A percentile compares a stretch with the other conserved stretches of the same genome.
Evolutionary conservation across 2,113 vertebrate species (phyloP).

Genomic region (Seriola dumerili): DNA sequence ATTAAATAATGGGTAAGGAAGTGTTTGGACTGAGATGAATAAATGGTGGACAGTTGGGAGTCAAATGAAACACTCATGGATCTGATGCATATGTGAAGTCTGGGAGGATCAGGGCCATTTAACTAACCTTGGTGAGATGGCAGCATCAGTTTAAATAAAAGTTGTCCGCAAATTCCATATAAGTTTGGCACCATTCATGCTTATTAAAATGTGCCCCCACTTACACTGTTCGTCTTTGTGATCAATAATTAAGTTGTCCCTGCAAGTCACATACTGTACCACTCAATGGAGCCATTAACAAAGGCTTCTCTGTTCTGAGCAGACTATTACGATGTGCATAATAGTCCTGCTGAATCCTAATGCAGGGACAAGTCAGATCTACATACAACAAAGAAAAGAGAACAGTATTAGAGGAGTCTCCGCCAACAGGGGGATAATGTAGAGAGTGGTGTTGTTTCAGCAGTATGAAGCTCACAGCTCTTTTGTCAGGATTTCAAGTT

Average conservation of each 20-base stretch:
- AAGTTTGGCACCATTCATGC: conserved; percentile 32
- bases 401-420: conserved; percentile 18
- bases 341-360: conserved; percentile 55
- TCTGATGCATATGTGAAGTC: conserved; percentile 23
- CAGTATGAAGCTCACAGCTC: neutral
- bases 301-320: conserved; percentile 45
- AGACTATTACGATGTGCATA: conserved; percentile 42
- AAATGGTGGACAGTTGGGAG: conserved; percentile 50
- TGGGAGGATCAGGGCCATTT: conserved; percentile 20
- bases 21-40: conserved; percentile 40
- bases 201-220: conserved; percentile 17
- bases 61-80: conserved; percentile 55
- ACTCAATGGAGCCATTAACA: conserved; percentile 54
- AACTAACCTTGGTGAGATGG: conserved; percentile 30
- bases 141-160: conserved; percentile 30
- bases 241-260: conserved; percentile 65
- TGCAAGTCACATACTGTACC: conserved; percentile 34
- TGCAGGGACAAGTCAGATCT: conserved; percentile 36
- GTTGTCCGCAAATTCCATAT: conserved; percentile 1
- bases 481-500: conserved; percentile 5
- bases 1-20: conserved; percentile 50
- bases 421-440: neutral
- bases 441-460: neutral
- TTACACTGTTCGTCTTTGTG: conserved; percentile 44
- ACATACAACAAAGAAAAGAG: conserved; percentile 35